These are phyloP conservation scores for Cheiracanthium punctorium DNA, from an alignment of 2,888 invertebrate genomes.

Conservation along the genomic window DNA sequence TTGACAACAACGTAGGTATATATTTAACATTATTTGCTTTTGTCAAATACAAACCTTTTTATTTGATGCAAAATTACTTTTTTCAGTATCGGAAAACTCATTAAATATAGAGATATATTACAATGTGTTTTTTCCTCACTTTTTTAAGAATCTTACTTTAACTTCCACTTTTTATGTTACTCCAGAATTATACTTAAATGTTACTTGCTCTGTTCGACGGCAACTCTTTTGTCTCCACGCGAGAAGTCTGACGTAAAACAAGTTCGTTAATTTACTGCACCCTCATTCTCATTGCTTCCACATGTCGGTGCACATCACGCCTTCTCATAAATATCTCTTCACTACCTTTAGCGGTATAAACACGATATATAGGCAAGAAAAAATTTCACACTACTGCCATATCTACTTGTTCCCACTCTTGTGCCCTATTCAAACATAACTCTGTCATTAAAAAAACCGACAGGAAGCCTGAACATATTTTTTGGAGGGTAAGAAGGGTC, in stretches of 20 bases:
- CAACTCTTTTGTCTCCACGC: background rate
- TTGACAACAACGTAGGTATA: too few species aligned
- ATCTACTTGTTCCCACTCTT: constrained; percentile 22
- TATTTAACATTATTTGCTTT: too few species aligned
- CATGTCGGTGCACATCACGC: background rate
- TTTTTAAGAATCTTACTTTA: too few species aligned
- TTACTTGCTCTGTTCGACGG: background rate
- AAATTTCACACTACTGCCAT: constrained; percentile 21
- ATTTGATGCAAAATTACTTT: too few species aligned
- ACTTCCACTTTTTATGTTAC: too few species aligned
- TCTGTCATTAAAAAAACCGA: constrained; percentile 21
- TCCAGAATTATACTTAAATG: too few species aligned
- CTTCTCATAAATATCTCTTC: constrained; percentile 6
- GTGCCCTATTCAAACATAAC: constrained; percentile 15
- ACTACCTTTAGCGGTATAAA: constrained; percentile 5
- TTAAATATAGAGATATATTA: too few species aligned
- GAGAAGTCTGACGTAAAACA: background rate
- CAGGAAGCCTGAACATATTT: constrained; percentile 38
- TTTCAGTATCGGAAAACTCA: too few species aligned
- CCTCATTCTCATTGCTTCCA: background rate
- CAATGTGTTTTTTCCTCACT: too few species aligned
- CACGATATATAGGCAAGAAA: constrained; percentile 23
- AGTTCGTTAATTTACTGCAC: background rate
- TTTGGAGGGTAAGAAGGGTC: constrained; percentile 19
- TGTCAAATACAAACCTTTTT: too few species aligned